Conservation (phyloP, 2,113 vertebrate species). For the Caranx ignobilis region DNA sequence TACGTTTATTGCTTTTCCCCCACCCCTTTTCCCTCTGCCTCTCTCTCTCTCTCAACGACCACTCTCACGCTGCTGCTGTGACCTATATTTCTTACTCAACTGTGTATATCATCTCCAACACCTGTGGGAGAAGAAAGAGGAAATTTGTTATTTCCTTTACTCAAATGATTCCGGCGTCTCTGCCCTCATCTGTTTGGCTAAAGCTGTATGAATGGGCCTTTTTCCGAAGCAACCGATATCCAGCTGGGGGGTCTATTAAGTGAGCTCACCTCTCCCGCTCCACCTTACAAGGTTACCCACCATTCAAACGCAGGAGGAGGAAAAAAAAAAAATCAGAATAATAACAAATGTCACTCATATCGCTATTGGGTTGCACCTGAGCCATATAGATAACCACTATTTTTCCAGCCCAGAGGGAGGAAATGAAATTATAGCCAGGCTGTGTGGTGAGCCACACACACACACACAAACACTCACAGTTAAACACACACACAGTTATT, state of each 20-base stretch:
- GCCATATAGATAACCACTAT: conserved; percentile 80
- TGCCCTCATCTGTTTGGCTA: conserved; percentile 70
- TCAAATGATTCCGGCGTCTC: conserved; percentile 53
- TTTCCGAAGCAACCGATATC: conserved; percentile 50
- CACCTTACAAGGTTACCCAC: conserved; percentile 74
- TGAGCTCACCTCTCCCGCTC: conserved; percentile 28
- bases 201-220: conserved; percentile 59
- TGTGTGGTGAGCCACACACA: conserved; percentile 31
- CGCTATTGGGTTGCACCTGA: conserved; percentile 79
- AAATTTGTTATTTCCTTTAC: conserved; percentile 61
- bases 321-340: conserved; percentile 66
- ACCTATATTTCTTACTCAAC: conserved; percentile 77
- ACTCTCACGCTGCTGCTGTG: conserved; percentile 45
- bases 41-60: conserved; percentile 33
- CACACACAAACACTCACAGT: conserved; percentile 31
- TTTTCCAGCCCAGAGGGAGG: conserved; percentile 59
- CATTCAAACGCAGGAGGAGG: conserved; percentile 61
- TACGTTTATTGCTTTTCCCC: conserved; percentile 55
- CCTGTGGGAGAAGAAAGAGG: conserved; percentile 59
- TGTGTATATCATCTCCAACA: conserved; percentile 74
- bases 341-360: conserved; percentile 79
- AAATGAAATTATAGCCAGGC: conserved; percentile 71
- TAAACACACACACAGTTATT: conserved; percentile 25
- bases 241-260: conserved; percentile 71
- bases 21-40: conserved; percentile 35